phyloP scores from a whole-genome alignment of 2,113 vertebrate genomes.

The Myrmecobius fasciatus region DNA sequence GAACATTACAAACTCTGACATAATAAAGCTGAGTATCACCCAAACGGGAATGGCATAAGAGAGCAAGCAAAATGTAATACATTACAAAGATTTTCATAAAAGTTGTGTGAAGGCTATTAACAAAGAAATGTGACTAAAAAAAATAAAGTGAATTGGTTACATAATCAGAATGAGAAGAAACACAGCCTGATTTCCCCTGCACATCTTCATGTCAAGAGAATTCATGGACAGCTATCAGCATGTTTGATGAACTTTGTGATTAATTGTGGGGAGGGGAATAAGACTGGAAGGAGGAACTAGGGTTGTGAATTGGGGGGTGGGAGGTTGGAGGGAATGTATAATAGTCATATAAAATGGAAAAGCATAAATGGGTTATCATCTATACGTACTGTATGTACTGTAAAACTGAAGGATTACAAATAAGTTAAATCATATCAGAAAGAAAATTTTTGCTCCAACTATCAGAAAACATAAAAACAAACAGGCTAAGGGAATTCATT shows the following conservation, averaged over 20 bases:
- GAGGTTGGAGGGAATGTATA: not conserved
- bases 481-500: not conserved
- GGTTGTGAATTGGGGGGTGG: no score
- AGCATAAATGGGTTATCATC: not conserved
- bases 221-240: not conserved
- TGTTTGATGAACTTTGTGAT: not conserved
- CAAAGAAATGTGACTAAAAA: not conserved
- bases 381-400: not conserved
- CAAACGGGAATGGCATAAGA: not conserved
- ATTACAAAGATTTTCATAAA: not conserved
- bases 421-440: not conserved
- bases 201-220: not conserved
- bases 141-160: not conserved
- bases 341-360: not conserved
- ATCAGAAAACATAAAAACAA: not conserved
- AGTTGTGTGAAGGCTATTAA: not conserved
- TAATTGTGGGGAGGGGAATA: not conserved
- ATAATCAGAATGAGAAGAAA: not conserved
- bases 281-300: no score
- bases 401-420: constrained; percentile 29
- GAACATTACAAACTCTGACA: not conserved
- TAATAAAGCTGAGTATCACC: not conserved
- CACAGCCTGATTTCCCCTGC: not conserved
- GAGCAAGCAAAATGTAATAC: not conserved
- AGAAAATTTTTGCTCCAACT: not conserved